Base-by-base conservation (phyloP, 2,113 vertebrate species). In the Pseudonaja textilis region DNA sequence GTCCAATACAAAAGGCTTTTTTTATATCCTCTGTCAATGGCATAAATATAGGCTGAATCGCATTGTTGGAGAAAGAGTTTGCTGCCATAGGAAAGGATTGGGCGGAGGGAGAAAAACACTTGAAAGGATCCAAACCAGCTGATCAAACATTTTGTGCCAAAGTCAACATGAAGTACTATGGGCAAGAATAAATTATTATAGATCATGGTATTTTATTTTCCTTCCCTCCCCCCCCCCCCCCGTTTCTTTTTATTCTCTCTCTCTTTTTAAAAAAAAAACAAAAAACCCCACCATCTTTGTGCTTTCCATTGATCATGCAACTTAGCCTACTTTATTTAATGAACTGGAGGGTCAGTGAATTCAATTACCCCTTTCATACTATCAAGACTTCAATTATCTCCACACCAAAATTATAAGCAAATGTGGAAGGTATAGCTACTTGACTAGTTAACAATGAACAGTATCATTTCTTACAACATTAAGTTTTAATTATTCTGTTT, bases 261-360 rank as follows among this genome's bases (percentile, higher is more conserved):
- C 2, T 55, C 54, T 91, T 92, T 81, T 55, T 59, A 95, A 95
- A 95, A 95, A 45, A 45, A 96, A 14, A n/a, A 16, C n/a, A 29
- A 11, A n/a, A 69, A 14, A 69, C 16, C 1, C 26, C 26, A 26
- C 23, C 23, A 96, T 96, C 95, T 94, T 91, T 94, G 64, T 95
- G 94, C 96, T 97, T 98, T 97, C 96, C 96, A 98, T 97, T 97
- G 97, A 97, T 98, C 98, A 97, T 96, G 95, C 96, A 98, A 97
- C 98, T 97, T 97, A 97, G 97, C 97, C 96, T 97, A 98, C 98
- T 98, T 98, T 99, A 98, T 98, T 98, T 99, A 98, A 98, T 98
- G 98, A 98, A 98, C 98, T 97, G 97, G 98, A 99, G 98, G 98
- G 98, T 99, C 98, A 98, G 97, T 95, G 98, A 98, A 98, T 98